Base-by-base conservation (phyloP, 2,888 invertebrate genomes). In the Drosophila vallismaia region DNA sequence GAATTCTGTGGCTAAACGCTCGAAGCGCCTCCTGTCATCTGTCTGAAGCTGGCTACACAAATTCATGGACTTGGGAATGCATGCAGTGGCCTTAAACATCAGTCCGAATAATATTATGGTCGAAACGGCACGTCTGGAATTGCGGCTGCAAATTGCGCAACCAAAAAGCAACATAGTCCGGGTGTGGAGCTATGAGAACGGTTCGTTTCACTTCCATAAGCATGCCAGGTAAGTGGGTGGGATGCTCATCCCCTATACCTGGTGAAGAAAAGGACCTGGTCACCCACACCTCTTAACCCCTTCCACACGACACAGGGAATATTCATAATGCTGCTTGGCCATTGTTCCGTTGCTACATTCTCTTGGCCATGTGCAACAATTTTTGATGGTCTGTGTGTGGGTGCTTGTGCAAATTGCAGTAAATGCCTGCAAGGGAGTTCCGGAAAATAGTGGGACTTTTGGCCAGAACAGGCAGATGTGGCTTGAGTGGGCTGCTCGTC, bases 371-470 rank as follows among this genome's bases (percentile, higher is more conserved):
- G 66, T 64, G 54, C 54, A 70, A 63, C 72, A 54, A 72, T 51
- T 71, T 63, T 63, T 60, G 48, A 2, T 14, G 19, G 3, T 8
- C 14, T 19, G 29, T n/a, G 24, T 40, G 29, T 51, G 36, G 33
- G 53, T 52, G 42, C 33, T 51, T 53, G 75, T 62, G 72, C 75
- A 80, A 83, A 77, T 86, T 86, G 77, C 86, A 68, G 77, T 77
- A 83, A 71, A 72, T 79, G 60, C 58, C 31, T 75, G 57, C 70
- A 51, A 60, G 62, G 72, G 72, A 63, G 66, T 64, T 29, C 26
- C 40, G 53, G 12, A 26, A 26, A 29, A 12, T n/a, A 14, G 19
- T 14, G 4, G 33, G 40, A 19, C 9, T 42, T 42, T 36, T 36
- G 36, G 36, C 12, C 36, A 36, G 9, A 26, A 28, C 7, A n/a